These are phyloP conservation scores for Ptychadena robeensis DNA, from an alignment of 2,797 vertebrate species.

Conservation along the genomic window DNA sequence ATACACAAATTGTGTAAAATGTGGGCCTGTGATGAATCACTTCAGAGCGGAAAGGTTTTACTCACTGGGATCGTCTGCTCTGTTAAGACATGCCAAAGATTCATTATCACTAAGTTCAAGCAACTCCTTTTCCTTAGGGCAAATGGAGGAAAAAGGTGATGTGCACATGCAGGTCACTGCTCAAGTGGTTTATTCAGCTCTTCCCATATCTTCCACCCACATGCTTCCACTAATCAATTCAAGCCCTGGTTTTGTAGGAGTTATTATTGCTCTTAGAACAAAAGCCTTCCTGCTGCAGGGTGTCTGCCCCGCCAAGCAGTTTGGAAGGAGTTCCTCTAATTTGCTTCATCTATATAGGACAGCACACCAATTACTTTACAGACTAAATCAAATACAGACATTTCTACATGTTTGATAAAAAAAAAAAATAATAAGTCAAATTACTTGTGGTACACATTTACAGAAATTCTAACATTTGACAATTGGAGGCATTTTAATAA, in stretches of 20 bases:
- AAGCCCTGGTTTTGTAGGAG: slow-evolving; percentile 20
- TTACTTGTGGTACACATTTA: too few relatives aligned
- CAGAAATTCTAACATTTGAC: too few relatives aligned
- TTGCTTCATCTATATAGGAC: background rate
- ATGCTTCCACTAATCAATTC: slow-evolving; percentile 50
- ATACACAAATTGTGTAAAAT: slow-evolving; percentile 11
- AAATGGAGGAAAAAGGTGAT: background rate
- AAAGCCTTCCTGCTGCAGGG: slow-evolving; percentile 37
- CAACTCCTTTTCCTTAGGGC: slow-evolving; percentile 55
- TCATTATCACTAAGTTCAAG: slow-evolving; percentile 48
- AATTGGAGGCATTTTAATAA: too few relatives aligned
- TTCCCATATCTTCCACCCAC: slow-evolving; percentile 49
- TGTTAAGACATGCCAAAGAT: slow-evolving; percentile 58
- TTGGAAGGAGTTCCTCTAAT: background rate
- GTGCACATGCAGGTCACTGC: slow-evolving; percentile 56
- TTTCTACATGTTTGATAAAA: background rate
- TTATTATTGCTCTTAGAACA: slow-evolving; percentile 34
- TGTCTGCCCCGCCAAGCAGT: background rate
- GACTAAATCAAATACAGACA: background rate
- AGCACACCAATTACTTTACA: background rate
- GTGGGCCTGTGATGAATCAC: slow-evolving; percentile 26
- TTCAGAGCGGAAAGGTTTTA: slow-evolving; percentile 15
- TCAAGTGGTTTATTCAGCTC: slow-evolving; percentile 42
- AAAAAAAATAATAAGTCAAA: too few relatives aligned
- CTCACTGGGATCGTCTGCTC: slow-evolving; percentile 33